Evolutionary conservation across 2,113 vertebrate genomes (phyloP).

Genomic region (Pterophyllum scalare): DNA sequence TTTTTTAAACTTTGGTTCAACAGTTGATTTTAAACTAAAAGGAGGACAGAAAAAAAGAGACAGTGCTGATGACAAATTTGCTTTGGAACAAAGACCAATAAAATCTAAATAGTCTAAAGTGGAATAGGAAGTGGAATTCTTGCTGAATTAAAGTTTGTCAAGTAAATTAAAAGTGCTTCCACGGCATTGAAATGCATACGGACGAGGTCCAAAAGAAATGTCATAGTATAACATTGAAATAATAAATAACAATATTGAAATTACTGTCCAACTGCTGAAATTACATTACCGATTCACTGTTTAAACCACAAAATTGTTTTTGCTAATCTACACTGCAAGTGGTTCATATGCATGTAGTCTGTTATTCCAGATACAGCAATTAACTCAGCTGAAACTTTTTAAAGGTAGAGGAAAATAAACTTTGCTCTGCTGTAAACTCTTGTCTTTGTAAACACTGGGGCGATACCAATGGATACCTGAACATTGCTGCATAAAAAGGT

Average conservation of each 20-base stretch:
- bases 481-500: constrained; percentile 56
- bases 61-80: constrained; percentile 14
- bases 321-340: constrained; percentile 25
- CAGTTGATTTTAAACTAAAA: constrained; percentile 22
- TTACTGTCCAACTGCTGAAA: background rate
- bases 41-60: background rate
- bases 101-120: constrained; percentile 1
- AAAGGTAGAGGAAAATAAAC: constrained; percentile 36
- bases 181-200: constrained; percentile 16
- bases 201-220: constrained; percentile 1
- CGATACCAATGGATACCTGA: constrained; percentile 55
- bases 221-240: constrained; percentile 8
- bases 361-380: constrained; percentile 21
- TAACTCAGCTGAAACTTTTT: constrained; percentile 9
- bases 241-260: constrained; percentile 18
- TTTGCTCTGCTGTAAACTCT: constrained; percentile 65
- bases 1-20: constrained; percentile 32
- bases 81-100: constrained; percentile 4
- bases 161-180: constrained; percentile 48
- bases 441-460: constrained; percentile 65
- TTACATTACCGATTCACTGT: constrained; percentile 21
- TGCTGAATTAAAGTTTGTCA: constrained; percentile 4
- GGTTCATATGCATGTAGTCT: constrained; percentile 30
- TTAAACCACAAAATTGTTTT: constrained; percentile 14
- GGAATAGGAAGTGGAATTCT: background rate